phyloP scores from a whole-genome alignment of 2,113 vertebrate species.

The Proteles cristata region DNA sequence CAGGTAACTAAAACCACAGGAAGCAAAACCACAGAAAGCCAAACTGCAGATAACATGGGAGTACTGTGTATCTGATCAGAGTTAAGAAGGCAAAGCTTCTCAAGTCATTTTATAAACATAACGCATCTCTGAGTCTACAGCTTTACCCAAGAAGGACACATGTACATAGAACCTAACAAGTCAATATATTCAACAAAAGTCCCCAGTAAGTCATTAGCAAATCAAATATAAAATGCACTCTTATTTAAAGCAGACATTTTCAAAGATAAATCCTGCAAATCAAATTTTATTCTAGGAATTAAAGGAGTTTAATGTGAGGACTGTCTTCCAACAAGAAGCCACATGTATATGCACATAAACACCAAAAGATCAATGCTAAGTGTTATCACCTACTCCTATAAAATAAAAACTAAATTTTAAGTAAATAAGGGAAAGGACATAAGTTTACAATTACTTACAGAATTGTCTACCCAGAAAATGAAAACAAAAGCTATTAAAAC shows the following conservation, averaged over 20 bases:
- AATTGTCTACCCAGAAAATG: neutral
- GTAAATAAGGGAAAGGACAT: neutral
- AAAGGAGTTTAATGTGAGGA: neutral
- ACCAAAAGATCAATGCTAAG: neutral
- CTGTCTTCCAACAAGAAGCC: neutral
- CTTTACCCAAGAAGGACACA: neutral
- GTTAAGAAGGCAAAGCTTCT: conserved; percentile 6
- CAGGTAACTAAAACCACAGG: neutral
- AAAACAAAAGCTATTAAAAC: neutral
- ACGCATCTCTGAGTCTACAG: neutral
- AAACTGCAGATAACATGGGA: neutral
- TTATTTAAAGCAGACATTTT: neutral
- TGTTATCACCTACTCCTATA: neutral
- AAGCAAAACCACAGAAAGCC: neutral
- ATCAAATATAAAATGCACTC: neutral
- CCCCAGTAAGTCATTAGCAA: neutral
- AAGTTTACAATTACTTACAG: conserved; percentile 19
- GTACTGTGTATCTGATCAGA: neutral
- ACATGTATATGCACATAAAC: neutral
- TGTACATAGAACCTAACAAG: neutral
- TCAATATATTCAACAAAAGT: neutral
- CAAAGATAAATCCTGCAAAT: neutral
- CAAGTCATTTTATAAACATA: neutral
- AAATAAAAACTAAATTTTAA: conserved; percentile 1
- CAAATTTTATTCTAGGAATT: neutral